Evolutionary conservation across 2,797 vertebrate species (phyloP).

Genomic region (Mormyrus hasselquistii): DNA sequence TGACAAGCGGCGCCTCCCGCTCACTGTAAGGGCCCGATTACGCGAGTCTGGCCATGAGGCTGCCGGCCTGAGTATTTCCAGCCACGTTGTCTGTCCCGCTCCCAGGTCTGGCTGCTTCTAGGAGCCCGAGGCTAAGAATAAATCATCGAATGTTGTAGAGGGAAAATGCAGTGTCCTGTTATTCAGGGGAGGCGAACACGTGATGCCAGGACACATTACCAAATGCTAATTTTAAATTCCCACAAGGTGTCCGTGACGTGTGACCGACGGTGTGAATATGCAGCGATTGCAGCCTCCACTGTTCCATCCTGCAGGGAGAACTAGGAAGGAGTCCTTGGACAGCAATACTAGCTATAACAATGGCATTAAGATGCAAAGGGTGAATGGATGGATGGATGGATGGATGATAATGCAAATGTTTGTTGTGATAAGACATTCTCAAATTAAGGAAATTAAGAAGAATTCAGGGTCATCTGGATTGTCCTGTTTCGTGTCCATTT

Average conservation of each 20-base stretch:
- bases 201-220: neutral
- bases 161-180: neutral
- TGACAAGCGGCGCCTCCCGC: conserved; percentile 37
- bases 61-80: conserved; percentile 44
- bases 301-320: neutral
- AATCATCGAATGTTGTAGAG: neutral
- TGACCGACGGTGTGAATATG: neutral
- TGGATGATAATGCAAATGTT: neutral
- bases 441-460: neutral
- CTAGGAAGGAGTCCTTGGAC: neutral
- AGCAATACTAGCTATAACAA: neutral
- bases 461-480: neutral
- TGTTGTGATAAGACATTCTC: neutral
- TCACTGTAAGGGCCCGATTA: conserved; percentile 51
- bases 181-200: neutral
- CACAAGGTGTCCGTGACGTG: neutral
- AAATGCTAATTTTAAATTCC: conserved; percentile 14
- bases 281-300: neutral
- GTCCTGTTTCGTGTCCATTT: neutral
- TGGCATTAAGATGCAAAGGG: neutral
- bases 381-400: neutral
- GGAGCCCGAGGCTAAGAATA: conserved; percentile 11
- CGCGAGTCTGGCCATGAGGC: conserved; percentile 50
- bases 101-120: conserved; percentile 9
- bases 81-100: neutral